Evolutionary conservation across 2,888 invertebrate species (phyloP), one percentile per base, ranked within the genome.

Genomic region (Ophion costatus): DNA sequence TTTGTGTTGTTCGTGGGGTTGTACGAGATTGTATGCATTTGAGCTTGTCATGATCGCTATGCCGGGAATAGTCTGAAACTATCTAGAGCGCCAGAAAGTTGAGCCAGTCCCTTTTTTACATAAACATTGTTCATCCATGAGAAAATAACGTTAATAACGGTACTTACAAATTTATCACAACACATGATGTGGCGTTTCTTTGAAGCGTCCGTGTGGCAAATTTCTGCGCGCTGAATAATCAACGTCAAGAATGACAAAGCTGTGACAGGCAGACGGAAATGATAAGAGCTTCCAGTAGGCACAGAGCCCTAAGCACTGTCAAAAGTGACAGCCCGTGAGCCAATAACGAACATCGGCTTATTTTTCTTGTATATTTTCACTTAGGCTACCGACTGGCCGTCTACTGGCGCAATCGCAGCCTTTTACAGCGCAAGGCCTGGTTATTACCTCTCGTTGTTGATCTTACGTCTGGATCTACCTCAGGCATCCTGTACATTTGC

Each of bases 401-500:
- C 1, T 7, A 38, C 38, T 51, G 3, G 5, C 14, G 51, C 51
- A 51, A 51, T 14, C 14, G 5, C 51, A 51, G 51, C 17, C 17
- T 4, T 51, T 17, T 51, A 51, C 14, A 17, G 5, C 14, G 14
- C 17, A 51, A 51, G 11, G 3, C 5, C 51, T 67, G 42, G 64
- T n/a, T 56, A n/a, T 17, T 33, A 17, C 3, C 20, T 0, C 10
- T 22, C 59, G 59, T 59, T 59, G 59, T 59, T 59, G 59, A 59
- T 59, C 59, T 42, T 61, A 42, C 42, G 20, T 14, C 61, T 61
- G 22, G 61, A 38, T 61, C n/a, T 24, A 51, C 22, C 14, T 63
- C 3, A 17, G 14, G 29, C 22, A 69, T 33, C 84, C 88, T 85
- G 88, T 81, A 83, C 85, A 91, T 91, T 91, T 92, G 90, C 89